Percentiles rank a stretch among this genome's conserved stretches.
Evolutionary conservation across 2,113 vertebrate species (phyloP).

Genomic region (Siphamia tubifer): DNA sequence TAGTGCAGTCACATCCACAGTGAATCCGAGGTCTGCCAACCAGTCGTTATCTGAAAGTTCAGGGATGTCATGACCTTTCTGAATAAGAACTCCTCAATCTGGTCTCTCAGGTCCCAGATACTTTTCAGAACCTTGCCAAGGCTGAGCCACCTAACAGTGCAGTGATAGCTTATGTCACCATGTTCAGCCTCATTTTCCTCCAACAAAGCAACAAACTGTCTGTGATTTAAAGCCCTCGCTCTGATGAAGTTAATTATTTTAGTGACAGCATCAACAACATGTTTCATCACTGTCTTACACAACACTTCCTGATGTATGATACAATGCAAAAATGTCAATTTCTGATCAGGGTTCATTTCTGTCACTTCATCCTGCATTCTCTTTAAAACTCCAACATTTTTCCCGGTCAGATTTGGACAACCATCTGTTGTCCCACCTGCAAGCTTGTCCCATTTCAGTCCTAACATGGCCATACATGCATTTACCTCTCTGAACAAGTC

Average conservation of each 20-base stretch:
- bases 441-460: constrained; percentile 2
- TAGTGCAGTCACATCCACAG: too few species aligned
- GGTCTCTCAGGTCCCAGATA: neutral
- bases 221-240: neutral
- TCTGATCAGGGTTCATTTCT: neutral
- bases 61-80: neutral
- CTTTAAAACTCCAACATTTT: constrained; percentile 2
- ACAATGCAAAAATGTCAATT: neutral
- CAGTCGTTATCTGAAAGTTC: neutral
- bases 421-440: neutral
- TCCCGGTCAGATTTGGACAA: neutral
- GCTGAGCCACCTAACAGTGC: neutral
- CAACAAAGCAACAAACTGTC: too few species aligned
- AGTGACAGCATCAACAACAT: neutral
- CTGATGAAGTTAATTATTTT: neutral
- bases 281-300: neutral
- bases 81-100: neutral
- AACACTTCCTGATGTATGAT: constrained; percentile 18
- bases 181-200: neutral
- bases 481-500: neutral
- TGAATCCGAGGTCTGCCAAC: neutral
- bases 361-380: constrained; percentile 3
- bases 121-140: neutral
- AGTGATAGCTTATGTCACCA: neutral
- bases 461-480: neutral